Evolutionary conservation across 2,797 vertebrate genomes (phyloP).

Genomic region (Pangasius larnaudii): DNA sequence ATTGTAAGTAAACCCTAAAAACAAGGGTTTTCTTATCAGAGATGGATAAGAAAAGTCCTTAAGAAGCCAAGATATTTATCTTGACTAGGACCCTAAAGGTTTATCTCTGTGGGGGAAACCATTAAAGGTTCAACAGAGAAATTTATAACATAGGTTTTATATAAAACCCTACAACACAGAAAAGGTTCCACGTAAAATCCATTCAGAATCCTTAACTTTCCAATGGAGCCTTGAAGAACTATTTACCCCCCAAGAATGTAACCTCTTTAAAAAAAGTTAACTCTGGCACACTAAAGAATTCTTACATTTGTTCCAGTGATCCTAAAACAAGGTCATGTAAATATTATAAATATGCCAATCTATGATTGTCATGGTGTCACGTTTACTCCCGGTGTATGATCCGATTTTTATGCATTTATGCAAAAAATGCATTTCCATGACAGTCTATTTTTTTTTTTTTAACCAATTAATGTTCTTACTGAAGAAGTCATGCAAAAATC

Average conservation of each 20-base stretch:
- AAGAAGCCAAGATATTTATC: not conserved
- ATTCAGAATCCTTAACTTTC: not conserved
- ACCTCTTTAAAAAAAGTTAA: not conserved
- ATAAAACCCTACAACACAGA: not conserved
- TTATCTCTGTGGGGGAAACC: not conserved
- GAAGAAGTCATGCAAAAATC: not conserved
- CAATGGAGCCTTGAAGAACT: not conserved
- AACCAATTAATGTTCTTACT: not conserved
- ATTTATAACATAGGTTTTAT: not conserved
- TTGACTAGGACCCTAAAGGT: not conserved
- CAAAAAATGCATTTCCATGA: not conserved
- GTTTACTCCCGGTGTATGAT: not conserved
- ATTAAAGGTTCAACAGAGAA: not conserved
- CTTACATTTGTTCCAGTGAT: not conserved
- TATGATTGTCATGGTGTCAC: not conserved
- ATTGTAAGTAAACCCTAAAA: not conserved
- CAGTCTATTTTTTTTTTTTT: not conserved
- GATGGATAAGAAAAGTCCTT: too few relatives aligned
- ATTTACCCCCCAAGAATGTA: not conserved
- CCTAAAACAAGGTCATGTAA: not conserved
- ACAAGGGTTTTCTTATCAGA: not conserved
- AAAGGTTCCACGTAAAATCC: not conserved
- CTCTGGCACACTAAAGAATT: not conserved
- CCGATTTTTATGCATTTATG: not conserved
- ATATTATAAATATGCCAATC: not conserved